Percentiles rank a stretch among this genome's conserved stretches.
These are phyloP conservation scores for Paraplagusia blochii DNA, from an alignment of 2,113 vertebrate species.

Conservation along the genomic window DNA sequence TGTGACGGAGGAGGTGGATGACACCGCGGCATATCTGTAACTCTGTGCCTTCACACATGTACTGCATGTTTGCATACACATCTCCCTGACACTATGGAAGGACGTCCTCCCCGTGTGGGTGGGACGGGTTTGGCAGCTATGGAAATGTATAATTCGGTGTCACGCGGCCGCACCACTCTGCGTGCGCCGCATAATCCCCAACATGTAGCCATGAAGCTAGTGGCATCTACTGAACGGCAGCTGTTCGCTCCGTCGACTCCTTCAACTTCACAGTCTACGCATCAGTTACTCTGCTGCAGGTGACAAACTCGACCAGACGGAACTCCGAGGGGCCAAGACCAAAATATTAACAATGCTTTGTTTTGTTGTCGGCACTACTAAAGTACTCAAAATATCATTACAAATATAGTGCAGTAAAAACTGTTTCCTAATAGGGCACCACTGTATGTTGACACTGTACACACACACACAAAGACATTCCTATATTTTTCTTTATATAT, in stretches of 20 bases:
- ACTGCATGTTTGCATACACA: constrained; percentile 2
- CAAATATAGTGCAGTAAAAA: too few species aligned
- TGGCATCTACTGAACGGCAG: constrained; percentile 14
- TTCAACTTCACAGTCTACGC: constrained; percentile 44
- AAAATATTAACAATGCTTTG: too few species aligned
- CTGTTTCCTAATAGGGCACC: too few species aligned
- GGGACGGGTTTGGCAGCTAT: constrained; percentile 24
- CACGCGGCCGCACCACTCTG: constrained; percentile 14
- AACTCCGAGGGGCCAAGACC: too few species aligned
- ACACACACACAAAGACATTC: too few species aligned
- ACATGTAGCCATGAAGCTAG: constrained; percentile 16
- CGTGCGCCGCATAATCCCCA: background rate
- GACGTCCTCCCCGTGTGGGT: constrained; percentile 24
- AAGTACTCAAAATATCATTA: too few species aligned
- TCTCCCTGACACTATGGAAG: constrained; percentile 12
- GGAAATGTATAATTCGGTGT: constrained; percentile 41
- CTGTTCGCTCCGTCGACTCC: constrained; percentile 34
- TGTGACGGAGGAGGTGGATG: constrained; percentile 26
- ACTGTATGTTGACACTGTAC: too few species aligned
- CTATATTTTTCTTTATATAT: too few species aligned
- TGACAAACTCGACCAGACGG: background rate
- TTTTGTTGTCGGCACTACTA: too few species aligned
- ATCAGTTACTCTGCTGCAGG: constrained; percentile 31
- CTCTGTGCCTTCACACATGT: too few species aligned
- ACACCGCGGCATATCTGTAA: constrained; percentile 4